Evolutionary conservation across 2,113 vertebrate genomes (phyloP), one percentile per base, ranked within the genome.

Genomic region (Etheostoma spectabile): DNA sequence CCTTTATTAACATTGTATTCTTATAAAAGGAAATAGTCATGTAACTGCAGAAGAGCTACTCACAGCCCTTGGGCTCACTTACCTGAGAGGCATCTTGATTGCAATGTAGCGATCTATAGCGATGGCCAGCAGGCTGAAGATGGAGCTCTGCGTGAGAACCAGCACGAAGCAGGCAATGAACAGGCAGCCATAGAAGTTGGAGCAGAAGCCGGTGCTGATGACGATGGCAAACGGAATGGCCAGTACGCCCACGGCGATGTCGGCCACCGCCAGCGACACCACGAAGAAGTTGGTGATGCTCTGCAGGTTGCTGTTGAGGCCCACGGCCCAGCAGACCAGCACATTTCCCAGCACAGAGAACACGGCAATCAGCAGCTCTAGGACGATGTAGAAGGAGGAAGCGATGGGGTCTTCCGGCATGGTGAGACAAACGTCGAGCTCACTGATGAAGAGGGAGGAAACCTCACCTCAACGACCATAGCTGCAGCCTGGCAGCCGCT

Each of bases 221-320:
- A 95, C 91, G 82, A 99, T 96, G 92, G 98, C 93, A 1, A 99
- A 99, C 55, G 98, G 98, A 78, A 99, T 97, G 66, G 97, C 98
- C 51, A 99, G 96, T 82, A 99, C 94, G 0, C 98, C 98, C 88
- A 99, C 98, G 0, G 98, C 98, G 0, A 99, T 99, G 94, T 99
- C 98, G 0, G 98, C 98, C 11, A 95, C 96, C 0, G 98, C 98
- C 93, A 99, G 93, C 0, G 98, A 99, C 85, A 97, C 98, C 94
- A 99, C 96, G 0, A 99, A 99, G 85, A 96, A 98, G 93, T 99
- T 99, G 91, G 98, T 99, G 95, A 98, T 97, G 82, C 94, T 99
- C 95, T 98, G 98, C 86, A 99, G 93, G 93, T 98, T 98, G 94
- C 96, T 98, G 85, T 99, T 99, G 77, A 98, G 86, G 73, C 94